Base-by-base conservation (phyloP, 2,797 vertebrate genomes). In the Poliocrania exsul region DNA sequence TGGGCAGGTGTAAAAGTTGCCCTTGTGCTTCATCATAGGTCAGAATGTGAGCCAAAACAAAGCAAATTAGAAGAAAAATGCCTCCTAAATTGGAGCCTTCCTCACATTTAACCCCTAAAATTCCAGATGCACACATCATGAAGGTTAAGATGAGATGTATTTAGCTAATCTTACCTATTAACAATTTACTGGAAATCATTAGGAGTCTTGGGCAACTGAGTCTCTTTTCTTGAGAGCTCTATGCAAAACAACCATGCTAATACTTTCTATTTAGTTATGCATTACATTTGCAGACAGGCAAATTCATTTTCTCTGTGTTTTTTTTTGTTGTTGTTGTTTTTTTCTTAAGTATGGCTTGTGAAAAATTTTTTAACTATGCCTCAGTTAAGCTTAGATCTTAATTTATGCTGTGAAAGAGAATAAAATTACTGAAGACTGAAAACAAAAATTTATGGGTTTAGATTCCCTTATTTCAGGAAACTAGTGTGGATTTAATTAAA, bases 151-250 rank as follows among this genome's bases (percentile, higher is more conserved):
- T 23, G 11, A 72, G 11, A n/a, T 29, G 6, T 50, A 88, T 44
- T 75, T 65, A 46, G 9, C 14, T 40, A 56, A 49, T 47, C 28
- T 69, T 61, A 53, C n/a, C 50, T 73, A 35, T 54, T 90, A 78
- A 66, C 18, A 17, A 44, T 58, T 60, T 82, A 47, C 29, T 17
- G 62, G n/a, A 80, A 88, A 40, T 54, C 73, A 60, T 62, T 29
- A 87, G 29, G 61, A 94, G 81, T 44, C 66, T 91, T 83, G 70
- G 29, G 29, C 61, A 92, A 80, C 26, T 88, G 70, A 96, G 80
- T 95, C 75, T 86, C 96, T 91, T 96, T 53, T 90, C 79, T 95
- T 92, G 78, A 89, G 31, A 31, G 35, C 16, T 87, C 56, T 81
- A 33, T 56, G 47, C 57, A 71, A 73, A 75, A 64, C 4, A 94